Conservation (phyloP, 1,140 invertebrate species). For the Chrysoperla carnea region DNA sequence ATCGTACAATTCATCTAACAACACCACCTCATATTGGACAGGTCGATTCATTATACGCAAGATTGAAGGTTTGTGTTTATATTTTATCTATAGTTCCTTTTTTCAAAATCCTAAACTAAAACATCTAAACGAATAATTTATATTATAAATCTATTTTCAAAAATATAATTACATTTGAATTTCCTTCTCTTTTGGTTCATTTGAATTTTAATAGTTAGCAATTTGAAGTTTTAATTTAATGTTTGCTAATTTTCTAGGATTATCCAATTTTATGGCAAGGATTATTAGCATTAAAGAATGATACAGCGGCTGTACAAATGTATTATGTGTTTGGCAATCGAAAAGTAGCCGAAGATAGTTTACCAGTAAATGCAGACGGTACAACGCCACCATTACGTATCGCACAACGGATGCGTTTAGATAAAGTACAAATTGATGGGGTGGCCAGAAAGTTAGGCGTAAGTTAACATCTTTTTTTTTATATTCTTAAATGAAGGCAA, state of each 20-base stretch:
- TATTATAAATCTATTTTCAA: no score
- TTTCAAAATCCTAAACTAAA: no score
- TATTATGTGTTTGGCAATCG: slow-evolving; percentile 92
- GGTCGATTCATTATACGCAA: no score
- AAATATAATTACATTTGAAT: no score
- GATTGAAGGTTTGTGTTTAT: no score
- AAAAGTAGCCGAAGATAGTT: slow-evolving; percentile 60
- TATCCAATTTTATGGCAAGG: slow-evolving; percentile 97
- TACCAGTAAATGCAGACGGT: slow-evolving; percentile 62
- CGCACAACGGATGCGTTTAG: slow-evolving; percentile 89
- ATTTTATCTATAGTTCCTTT: no score
- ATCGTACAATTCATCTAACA: no score
- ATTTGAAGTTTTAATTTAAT: no score
- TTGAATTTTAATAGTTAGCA: no score
- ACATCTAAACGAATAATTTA: no score
- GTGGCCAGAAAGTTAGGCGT: slow-evolving; percentile 93
- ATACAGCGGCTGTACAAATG: slow-evolving; percentile 94
- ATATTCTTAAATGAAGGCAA: neutral
- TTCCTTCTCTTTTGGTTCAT: no score
- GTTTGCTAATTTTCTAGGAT: slow-evolving; percentile 35
- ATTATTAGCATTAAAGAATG: slow-evolving; percentile 83
- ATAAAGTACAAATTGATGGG: slow-evolving; percentile 85
- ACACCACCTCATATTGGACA: no score
- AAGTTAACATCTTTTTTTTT: slow-evolving; percentile 18
- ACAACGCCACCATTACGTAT: slow-evolving; percentile 75